These are phyloP conservation scores for Sparidentex hasta DNA, from an alignment of 2,797 vertebrate species.

Conservation along the genomic window DNA sequence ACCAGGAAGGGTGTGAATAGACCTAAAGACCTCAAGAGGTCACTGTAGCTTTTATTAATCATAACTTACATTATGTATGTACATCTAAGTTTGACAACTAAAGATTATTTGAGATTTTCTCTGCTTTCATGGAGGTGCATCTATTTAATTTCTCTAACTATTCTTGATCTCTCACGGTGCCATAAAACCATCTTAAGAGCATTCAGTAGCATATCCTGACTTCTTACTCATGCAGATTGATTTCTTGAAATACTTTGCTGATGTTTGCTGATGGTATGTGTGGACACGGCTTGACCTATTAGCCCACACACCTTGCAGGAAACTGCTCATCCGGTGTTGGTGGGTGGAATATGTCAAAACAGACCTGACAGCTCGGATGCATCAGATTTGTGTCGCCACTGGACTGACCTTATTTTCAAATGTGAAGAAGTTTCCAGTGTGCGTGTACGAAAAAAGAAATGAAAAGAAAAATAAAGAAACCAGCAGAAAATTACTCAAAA, in stretches of 20 bases:
- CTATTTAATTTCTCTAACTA: not conserved
- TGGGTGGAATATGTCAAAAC: constrained; percentile 3
- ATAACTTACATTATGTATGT: not conserved
- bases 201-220: not conserved
- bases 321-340: not conserved
- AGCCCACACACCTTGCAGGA: constrained; percentile 5
- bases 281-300: constrained; percentile 8
- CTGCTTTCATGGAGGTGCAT: not conserved
- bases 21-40: constrained; percentile 27
- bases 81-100: not conserved
- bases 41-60: not conserved
- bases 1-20: not conserved
- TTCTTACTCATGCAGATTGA: not conserved
- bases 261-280: constrained; percentile 1
- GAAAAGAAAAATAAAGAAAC: not conserved
- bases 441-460: not conserved
- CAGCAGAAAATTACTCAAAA: not conserved
- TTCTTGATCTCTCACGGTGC: too few relatives aligned
- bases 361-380: not conserved
- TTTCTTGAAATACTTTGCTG: constrained; percentile 11
- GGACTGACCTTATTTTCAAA: not conserved
- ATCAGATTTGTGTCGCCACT: not conserved
- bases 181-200: not conserved
- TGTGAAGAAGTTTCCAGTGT: not conserved
- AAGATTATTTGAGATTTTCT: not conserved